These are phyloP conservation scores for Epizoanthus fatuus DNA, from an alignment of 92 coral and sea anemone species.

Conservation along the genomic window DNA sequence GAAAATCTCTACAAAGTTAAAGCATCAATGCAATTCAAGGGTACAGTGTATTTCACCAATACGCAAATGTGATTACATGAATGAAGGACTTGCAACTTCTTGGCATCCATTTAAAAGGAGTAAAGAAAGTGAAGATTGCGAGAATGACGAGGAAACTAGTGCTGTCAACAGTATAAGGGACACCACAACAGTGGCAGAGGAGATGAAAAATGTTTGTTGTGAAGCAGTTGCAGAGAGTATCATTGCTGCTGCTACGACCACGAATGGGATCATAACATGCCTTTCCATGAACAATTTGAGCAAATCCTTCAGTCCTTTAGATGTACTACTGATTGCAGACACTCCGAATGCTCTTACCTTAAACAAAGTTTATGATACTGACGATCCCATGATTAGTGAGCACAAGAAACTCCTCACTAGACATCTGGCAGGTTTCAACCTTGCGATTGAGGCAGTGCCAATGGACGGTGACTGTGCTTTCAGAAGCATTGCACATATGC, in stretches of 20 bases:
- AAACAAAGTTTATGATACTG: background rate
- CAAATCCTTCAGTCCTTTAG: constrained; percentile 31
- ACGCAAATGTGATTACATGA: background rate
- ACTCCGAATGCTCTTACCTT: constrained; percentile 5
- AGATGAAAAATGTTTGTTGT: constrained; percentile 28
- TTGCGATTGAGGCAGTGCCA: constrained; percentile 8
- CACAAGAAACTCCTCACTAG: background rate
- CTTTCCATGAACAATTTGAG: constrained; percentile 7
- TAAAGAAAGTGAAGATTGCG: background rate
- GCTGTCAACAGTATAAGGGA: background rate
- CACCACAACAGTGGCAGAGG: constrained; percentile 16
- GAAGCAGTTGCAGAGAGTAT: constrained; percentile 42
- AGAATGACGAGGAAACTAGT: background rate
- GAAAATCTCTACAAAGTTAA: constrained; percentile 11
- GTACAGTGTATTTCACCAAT: constrained; percentile 35
- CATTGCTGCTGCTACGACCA: constrained; percentile 6
- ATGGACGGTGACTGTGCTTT: constrained; percentile 47
- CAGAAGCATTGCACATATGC: constrained; percentile 15
- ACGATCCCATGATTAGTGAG: background rate
- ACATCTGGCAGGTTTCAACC: constrained; percentile 28
- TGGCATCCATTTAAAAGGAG: constrained; percentile 30
- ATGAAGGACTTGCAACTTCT: background rate
- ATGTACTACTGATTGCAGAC: constrained; percentile 16
- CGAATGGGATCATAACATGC: constrained; percentile 8
- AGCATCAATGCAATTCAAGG: constrained; percentile 26